Evolutionary conservation across 2,888 invertebrate species (phyloP).

Genomic region (Limnephilus auricula): DNA sequence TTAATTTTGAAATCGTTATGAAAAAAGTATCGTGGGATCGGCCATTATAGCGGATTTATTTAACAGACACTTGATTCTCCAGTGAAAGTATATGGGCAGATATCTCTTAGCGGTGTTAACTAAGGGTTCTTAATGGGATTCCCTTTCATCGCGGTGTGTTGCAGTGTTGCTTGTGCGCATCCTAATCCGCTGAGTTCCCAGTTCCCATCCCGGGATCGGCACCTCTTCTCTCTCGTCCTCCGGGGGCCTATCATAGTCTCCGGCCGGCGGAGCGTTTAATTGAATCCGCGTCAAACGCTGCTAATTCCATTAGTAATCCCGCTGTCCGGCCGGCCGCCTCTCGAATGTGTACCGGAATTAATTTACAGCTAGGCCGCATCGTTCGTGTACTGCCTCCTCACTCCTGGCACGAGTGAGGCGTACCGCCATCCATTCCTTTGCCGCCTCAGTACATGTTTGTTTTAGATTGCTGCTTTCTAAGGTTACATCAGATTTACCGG

Average conservation of each 20-base stretch:
- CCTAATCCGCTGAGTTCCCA: background rate
- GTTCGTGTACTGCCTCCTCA: background rate
- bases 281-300: slow-evolving; percentile 65
- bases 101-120: slow-evolving; percentile 32
- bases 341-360: slow-evolving; percentile 55
- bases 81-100: background rate
- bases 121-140: slow-evolving; percentile 37
- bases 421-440: background rate
- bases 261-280: slow-evolving; percentile 63
- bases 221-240: background rate
- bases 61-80: background rate
- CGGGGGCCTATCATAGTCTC: slow-evolving; percentile 44
- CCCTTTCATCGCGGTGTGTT: background rate
- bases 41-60: background rate
- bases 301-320: slow-evolving; percentile 66
- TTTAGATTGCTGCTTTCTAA: background rate
- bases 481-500: background rate
- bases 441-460: background rate
- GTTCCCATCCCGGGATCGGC: background rate
- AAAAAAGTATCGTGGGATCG: too few species aligned
- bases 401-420: slow-evolving; percentile 7
- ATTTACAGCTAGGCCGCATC: slow-evolving; percentile 51
- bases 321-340: slow-evolving; percentile 53
- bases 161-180: background rate
- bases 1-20: too few species aligned